Evolutionary conservation across 2,797 vertebrate genomes (phyloP).

Genomic region (Notoglanidium macrostoma): DNA sequence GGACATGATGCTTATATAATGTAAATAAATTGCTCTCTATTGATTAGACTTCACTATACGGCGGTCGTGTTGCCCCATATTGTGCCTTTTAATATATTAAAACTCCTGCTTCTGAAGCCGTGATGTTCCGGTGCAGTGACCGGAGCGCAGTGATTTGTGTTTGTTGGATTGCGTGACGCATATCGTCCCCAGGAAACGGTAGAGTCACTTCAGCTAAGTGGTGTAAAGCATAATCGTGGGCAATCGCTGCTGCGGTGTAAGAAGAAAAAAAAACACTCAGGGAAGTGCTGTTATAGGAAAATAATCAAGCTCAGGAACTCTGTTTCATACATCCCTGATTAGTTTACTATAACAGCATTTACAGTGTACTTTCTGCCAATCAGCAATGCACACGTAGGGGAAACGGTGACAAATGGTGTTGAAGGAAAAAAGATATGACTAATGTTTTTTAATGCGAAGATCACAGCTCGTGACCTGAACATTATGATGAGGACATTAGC

Average conservation of each 20-base stretch:
- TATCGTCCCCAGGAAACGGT: neutral
- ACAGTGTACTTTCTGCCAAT: neutral
- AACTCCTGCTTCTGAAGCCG: neutral
- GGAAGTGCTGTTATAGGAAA: no score
- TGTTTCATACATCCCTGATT: neutral
- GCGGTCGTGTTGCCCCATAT: neutral
- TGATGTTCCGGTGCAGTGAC: neutral
- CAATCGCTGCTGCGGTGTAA: neutral
- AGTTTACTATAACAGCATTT: neutral
- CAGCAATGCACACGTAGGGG: neutral
- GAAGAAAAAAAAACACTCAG: neutral
- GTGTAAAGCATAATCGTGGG: neutral
- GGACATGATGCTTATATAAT: neutral
- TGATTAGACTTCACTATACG: neutral
- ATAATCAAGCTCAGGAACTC: neutral
- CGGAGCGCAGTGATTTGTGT: neutral
- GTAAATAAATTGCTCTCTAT: neutral
- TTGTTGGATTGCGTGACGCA: neutral
- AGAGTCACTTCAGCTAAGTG: neutral
- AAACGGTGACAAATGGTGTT: neutral
- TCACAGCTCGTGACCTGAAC: neutral
- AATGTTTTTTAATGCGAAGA: neutral
- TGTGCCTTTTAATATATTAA: constrained; percentile 19
- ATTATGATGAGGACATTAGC: neutral
- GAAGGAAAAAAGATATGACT: neutral